A percentile compares a stretch with the other conserved stretches of the same genome.
Evolutionary conservation across 2,797 vertebrate species (phyloP).

Genomic region (Podargus strigoides): DNA sequence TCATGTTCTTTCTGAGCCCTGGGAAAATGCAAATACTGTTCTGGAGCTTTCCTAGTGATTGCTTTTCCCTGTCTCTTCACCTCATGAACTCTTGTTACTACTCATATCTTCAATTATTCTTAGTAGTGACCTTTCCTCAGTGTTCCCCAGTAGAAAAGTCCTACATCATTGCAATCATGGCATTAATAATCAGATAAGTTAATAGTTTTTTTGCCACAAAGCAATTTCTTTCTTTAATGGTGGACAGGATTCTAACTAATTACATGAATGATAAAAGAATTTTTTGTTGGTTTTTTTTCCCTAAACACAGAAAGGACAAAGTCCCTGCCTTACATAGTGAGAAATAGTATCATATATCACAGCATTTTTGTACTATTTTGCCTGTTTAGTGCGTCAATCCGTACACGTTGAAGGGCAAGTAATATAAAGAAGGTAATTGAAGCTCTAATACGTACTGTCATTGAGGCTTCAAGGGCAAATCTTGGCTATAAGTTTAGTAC

Average conservation of each 20-base stretch:
- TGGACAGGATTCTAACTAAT: neutral
- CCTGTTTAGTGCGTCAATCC: neutral
- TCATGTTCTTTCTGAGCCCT: neutral
- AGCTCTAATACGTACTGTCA: neutral
- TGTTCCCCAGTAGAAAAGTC: neutral
- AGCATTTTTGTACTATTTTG: neutral
- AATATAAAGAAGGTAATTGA: neutral
- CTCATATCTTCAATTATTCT: constrained; percentile 19
- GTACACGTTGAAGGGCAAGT: neutral
- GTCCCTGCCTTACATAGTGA: neutral
- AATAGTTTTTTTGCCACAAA: neutral
- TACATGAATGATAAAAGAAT: neutral
- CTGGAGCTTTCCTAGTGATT: neutral
- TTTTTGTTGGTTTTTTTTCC: neutral
- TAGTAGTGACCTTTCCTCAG: constrained; percentile 1
- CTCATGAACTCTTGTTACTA: neutral
- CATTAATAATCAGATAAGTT: constrained; percentile 3
- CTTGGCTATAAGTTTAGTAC: neutral
- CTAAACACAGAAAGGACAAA: neutral
- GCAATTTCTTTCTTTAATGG: neutral
- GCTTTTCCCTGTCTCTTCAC: neutral
- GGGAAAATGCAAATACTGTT: neutral
- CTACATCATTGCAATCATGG: neutral
- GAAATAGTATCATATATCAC: neutral
- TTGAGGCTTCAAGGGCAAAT: neutral